Evolutionary conservation across 2,797 vertebrate genomes (phyloP), one percentile per base, ranked within the genome.

Genomic region (Muraenolepis orangiensis): DNA sequence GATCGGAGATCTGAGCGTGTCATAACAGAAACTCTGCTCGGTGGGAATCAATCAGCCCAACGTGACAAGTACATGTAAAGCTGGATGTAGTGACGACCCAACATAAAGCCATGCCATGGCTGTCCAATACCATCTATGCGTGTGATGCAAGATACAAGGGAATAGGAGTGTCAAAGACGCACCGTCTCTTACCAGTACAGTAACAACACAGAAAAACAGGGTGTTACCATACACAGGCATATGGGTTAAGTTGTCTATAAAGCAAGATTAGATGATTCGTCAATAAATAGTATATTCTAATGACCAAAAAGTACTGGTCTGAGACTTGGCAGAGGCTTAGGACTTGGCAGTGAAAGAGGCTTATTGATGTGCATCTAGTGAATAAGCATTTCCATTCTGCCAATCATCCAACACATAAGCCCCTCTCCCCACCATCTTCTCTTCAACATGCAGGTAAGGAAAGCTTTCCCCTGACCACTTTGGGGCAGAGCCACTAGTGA

Each of bases 401-500:
- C 66, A 67, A 67, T 31, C 29, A 29, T 30, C 30, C 20, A 69
- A 36, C 18, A 11, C 30, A 69, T 69, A 7, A 38, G 31, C 32
- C n/a, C n/a, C 18, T 26, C 30, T 42, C 72, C 23, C 36, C 14
- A 11, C 4, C 16, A 23, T 3, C 31, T 74, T 69, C 71, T 23
- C 26, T 74, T 12, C 61, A 66, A 28, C 4, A 68, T n/a, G 31
- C 23, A 30, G 31, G 30, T n/a, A 69, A 26, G 68, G 29, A 70
- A 71, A 69, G 32, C 46, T 34, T 3, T 30, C 31, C 51, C 61
- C 42, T 36, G 23, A 29, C 20, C 38, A 72, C 66, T 31, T 51
- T 78, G 57, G 31, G 57, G 51, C 77, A 51, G 76, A 86, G 82
- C 86, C 85, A 32, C 71, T 68, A 74, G 73, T 23, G 23, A 75